phyloP scores from a whole-genome alignment of 2,113 vertebrate genomes.

The Myrmophylax atrothorax region DNA sequence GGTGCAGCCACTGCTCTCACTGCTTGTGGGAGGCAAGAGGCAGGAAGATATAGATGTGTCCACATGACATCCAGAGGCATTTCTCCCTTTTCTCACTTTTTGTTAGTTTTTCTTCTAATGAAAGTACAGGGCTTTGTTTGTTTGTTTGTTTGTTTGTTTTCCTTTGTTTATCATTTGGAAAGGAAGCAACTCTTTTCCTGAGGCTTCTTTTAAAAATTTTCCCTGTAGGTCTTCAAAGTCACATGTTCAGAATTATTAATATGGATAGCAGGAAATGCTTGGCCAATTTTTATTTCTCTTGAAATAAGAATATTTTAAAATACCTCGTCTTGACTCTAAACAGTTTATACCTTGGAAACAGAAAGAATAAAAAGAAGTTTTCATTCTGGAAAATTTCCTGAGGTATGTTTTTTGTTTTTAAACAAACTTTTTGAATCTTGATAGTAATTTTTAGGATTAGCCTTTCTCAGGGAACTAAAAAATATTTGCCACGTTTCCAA shows the following conservation, averaged over 20 bases:
- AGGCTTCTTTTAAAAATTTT: neutral
- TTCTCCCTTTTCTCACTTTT: neutral
- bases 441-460: neutral
- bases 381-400: neutral
- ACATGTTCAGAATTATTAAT: neutral
- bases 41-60: neutral
- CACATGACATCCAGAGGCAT: neutral
- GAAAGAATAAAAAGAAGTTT: neutral
- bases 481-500: neutral
- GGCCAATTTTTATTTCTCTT: neutral
- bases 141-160: neutral
- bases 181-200: neutral
- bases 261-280: neutral
- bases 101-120: neutral
- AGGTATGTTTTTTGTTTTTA: neutral
- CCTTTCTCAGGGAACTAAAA: neutral
- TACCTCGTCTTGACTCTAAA: neutral
- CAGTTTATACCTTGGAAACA: neutral
- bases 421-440: neutral
- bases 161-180: neutral
- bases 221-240: neutral
- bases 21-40: fast-evolving
- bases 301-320: neutral
- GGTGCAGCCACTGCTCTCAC: neutral
- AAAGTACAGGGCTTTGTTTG: neutral